phyloP scores from a whole-genome alignment of 2,113 vertebrate species.

The Perca schrenkii region DNA sequence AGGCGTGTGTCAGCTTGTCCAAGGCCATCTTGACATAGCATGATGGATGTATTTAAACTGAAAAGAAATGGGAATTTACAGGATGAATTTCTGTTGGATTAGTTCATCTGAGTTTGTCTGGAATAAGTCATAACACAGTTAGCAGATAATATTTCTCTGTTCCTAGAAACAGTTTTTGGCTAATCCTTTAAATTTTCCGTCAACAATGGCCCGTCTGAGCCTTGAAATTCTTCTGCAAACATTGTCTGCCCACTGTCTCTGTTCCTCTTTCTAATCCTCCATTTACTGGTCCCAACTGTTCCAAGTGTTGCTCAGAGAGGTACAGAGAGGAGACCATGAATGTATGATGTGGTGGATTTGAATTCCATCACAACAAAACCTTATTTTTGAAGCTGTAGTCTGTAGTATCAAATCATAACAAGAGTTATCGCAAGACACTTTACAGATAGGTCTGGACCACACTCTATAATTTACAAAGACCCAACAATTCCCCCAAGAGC shows the following conservation, averaged over 20 bases:
- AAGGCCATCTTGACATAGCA: conserved; percentile 19
- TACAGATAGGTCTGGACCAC: too few relatives aligned
- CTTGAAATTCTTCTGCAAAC: background rate
- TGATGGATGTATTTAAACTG: conserved; percentile 8
- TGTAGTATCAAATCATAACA: too few relatives aligned
- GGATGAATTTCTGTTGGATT: background rate
- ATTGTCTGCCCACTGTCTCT: background rate
- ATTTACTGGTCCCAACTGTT: background rate
- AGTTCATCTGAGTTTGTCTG: background rate
- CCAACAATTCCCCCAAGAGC: too few relatives aligned
- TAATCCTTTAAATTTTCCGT: background rate
- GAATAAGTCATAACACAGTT: background rate
- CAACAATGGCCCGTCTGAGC: background rate
- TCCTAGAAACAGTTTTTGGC: background rate
- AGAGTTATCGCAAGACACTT: too few relatives aligned
- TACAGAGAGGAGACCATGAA: background rate
- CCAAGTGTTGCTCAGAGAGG: background rate
- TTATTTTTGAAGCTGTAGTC: background rate
- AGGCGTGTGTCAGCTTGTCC: conserved; percentile 20
- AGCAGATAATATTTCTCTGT: background rate
- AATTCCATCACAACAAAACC: background rate
- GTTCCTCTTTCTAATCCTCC: background rate
- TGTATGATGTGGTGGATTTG: background rate
- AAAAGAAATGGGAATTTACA: background rate
- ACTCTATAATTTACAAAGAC: too few relatives aligned